A percentile compares a stretch with the other conserved stretches of the same genome.
Evolutionary conservation across 2,888 invertebrate genomes (phyloP).

Genomic region (Tachystola acroxantha): DNA sequence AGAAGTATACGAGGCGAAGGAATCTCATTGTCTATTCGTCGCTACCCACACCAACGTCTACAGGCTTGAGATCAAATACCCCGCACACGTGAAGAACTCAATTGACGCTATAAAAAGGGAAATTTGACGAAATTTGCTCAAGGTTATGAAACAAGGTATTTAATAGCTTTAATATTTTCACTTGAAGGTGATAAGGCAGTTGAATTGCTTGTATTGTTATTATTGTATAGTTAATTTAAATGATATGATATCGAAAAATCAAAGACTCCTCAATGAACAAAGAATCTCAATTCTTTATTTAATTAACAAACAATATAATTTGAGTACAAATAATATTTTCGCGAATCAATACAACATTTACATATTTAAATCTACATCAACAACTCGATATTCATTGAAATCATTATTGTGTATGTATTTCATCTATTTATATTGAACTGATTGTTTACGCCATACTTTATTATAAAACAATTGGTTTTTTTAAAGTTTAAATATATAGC

Average conservation of each 20-base stretch:
- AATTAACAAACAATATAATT: slow-evolving; percentile 25
- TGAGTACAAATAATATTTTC: not conserved
- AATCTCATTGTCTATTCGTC: slow-evolving; percentile 27
- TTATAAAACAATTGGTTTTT: too few relatives aligned
- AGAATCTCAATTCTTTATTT: slow-evolving; percentile 6
- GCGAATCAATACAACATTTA: not conserved
- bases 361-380: not conserved
- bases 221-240: too few relatives aligned
- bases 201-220: too few relatives aligned
- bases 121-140: not conserved
- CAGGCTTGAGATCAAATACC: not conserved
- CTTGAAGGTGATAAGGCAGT: too few relatives aligned
- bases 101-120: slow-evolving; percentile 2
- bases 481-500: too few relatives aligned
- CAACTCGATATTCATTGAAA: not conserved
- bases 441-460: not conserved
- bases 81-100: not conserved
- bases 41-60: slow-evolving; percentile 12
- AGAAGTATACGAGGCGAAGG: slow-evolving; percentile 25
- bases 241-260: too few relatives aligned
- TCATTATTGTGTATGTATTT: too few relatives aligned
- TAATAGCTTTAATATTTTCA: too few relatives aligned
- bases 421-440: too few relatives aligned
- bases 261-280: not conserved
- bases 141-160: too few relatives aligned